Percentiles rank a stretch among this genome's conserved stretches.
Evolutionary conservation across 1,140 invertebrate genomes (phyloP).

Genomic region (Mactra quadrangularis): DNA sequence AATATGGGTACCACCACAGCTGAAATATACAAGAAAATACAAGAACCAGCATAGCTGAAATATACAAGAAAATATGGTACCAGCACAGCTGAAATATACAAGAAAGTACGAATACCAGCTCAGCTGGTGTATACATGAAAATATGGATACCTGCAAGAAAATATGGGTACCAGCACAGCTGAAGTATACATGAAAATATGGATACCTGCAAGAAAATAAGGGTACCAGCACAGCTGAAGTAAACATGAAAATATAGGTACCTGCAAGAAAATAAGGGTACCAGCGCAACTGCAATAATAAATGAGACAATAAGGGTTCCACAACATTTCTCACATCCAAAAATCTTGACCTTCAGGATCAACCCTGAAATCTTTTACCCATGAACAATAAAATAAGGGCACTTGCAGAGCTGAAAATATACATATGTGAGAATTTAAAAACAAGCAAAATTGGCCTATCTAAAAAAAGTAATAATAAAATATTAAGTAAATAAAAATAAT

Average conservation of each 20-base stretch:
- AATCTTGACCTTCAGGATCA: no score
- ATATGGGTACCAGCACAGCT: constrained; percentile 89
- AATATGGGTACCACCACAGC: constrained; percentile 87
- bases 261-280: constrained; percentile 65
- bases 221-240: constrained; percentile 92
- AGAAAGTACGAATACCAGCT: constrained; percentile 86
- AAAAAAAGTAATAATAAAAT: no score
- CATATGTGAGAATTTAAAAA: constrained; percentile 37
- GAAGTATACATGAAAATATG: constrained; percentile 79
- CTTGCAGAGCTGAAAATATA: constrained; percentile 91
- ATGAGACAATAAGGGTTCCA: not conserved
- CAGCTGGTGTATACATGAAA: constrained; percentile 87
- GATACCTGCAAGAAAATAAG: not conserved
- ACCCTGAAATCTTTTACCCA: constrained; percentile 89
- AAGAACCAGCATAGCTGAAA: not conserved
- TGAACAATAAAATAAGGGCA: not conserved
- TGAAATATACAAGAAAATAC: constrained; percentile 84
- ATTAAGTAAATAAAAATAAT: no score
- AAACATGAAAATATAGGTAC: constrained; percentile 30
- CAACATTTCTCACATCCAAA: not conserved
- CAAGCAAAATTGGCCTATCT: not conserved
- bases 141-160: not conserved
- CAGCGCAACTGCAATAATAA: constrained; percentile 89
- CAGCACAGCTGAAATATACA: constrained; percentile 89
- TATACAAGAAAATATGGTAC: constrained; percentile 83